Percentiles rank a stretch among this genome's conserved stretches.
Evolutionary conservation across 2,113 vertebrate genomes (phyloP).

Genomic region (Hydropotes inermis): DNA sequence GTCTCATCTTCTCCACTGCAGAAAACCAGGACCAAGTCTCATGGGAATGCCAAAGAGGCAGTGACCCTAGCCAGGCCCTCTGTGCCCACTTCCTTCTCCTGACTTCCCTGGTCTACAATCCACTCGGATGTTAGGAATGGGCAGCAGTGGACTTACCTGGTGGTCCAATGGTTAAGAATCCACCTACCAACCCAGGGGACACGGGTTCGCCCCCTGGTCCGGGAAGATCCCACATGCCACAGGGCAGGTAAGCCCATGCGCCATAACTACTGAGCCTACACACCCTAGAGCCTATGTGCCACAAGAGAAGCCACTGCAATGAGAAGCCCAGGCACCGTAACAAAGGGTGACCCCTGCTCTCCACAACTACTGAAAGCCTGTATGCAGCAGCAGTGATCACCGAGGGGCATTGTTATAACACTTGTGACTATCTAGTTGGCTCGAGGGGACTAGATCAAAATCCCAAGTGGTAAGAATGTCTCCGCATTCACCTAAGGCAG

Average conservation of each 20-base stretch:
- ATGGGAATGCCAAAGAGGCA: neutral
- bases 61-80: neutral
- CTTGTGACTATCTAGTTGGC: neutral
- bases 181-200: neutral
- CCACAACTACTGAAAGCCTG: neutral
- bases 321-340: neutral
- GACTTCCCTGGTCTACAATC: neutral
- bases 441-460: neutral
- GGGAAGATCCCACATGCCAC: neutral
- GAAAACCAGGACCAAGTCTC: conserved; percentile 37
- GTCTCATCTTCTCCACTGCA: conserved; percentile 85
- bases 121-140: neutral
- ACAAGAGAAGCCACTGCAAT: neutral
- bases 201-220: neutral
- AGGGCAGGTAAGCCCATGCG: neutral
- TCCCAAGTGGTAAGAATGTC: neutral
- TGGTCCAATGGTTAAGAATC: neutral
- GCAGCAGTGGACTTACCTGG: neutral
- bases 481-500: neutral
- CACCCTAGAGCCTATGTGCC: neutral
- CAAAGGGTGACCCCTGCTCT: neutral
- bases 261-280: neutral
- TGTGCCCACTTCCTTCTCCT: neutral
- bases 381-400: neutral
- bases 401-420: neutral